Evolutionary conservation across 2,797 vertebrate genomes (phyloP).

Genomic region (Limnodromus scolopaceus): DNA sequence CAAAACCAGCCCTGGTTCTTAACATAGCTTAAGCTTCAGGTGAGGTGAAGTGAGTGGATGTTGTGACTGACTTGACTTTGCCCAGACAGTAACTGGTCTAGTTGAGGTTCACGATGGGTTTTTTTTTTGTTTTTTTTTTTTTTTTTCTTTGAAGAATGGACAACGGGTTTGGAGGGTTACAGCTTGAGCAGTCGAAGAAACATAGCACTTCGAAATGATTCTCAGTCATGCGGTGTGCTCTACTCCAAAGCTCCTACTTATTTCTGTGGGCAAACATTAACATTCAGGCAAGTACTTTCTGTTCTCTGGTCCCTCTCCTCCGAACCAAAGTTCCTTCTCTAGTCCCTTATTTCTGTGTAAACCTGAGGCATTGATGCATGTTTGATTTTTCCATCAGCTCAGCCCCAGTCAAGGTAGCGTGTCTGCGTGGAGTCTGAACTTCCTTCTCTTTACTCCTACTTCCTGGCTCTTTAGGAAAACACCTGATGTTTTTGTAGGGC

Average conservation of each 20-base stretch:
- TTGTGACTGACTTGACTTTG: not conserved
- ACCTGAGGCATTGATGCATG: fast-evolving
- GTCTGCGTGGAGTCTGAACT: not conserved
- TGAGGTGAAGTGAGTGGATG: not conserved
- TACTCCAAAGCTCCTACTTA: conserved; percentile 94
- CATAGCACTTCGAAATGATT: conserved; percentile 92
- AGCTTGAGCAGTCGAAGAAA: conserved; percentile 95
- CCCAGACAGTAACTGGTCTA: not conserved
- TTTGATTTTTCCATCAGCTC: not conserved
- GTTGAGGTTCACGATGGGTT: not conserved
- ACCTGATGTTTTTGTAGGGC: not conserved
- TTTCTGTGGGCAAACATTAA: conserved; percentile 93
- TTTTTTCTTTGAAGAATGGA: conserved; percentile 85
- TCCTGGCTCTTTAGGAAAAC: not conserved
- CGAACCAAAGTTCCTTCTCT: not conserved
- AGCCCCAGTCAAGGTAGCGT: not conserved
- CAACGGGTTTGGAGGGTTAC: conserved; percentile 90
- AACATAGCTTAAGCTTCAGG: not conserved
- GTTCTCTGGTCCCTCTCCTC: not conserved
- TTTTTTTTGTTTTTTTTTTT: not conserved
- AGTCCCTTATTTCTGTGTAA: not conserved
- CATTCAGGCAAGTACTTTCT: conserved; percentile 86
- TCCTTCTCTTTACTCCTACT: not conserved
- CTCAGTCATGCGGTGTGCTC: conserved; percentile 82
- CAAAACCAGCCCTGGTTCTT: not conserved